phyloP scores from a whole-genome alignment of 2,113 vertebrate genomes.

The Hucho hucho region DNA sequence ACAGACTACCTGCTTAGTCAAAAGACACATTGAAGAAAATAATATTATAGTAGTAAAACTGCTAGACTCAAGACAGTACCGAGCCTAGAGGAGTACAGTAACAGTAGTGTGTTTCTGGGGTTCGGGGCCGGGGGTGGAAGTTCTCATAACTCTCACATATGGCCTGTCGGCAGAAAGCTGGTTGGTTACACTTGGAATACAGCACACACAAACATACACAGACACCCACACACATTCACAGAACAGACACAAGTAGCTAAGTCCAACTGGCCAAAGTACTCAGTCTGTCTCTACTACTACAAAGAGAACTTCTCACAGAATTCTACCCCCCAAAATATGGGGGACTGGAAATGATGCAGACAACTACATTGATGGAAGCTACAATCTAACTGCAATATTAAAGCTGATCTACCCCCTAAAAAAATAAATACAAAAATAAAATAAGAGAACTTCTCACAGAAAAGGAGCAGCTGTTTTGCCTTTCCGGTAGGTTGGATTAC shows the following conservation, averaged over 20 bases:
- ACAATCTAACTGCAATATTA: too few species aligned
- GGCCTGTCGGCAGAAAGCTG: slow-evolving; percentile 44
- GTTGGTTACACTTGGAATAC: slow-evolving; percentile 36
- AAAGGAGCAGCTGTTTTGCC: slow-evolving; percentile 1
- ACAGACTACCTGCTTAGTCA: too few species aligned
- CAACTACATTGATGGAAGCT: too few species aligned
- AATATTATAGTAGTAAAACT: not conserved
- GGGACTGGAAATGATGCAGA: too few species aligned
- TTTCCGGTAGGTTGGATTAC: slow-evolving; percentile 22
- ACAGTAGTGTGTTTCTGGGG: not conserved
- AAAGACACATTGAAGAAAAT: not conserved
- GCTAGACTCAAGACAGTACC: too few species aligned
- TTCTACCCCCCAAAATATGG: too few species aligned
- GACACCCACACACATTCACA: slow-evolving; percentile 21
- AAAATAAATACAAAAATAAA: too few species aligned
- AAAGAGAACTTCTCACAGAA: slow-evolving; percentile 14
- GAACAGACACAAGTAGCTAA: slow-evolving; percentile 1
- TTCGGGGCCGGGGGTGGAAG: slow-evolving; percentile 31
- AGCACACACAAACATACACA: slow-evolving; percentile 8
- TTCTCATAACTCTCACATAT: slow-evolving; percentile 42
- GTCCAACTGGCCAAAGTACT: not conserved
- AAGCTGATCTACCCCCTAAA: too few species aligned
- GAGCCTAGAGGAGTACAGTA: too few species aligned
- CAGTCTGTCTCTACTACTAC: not conserved
- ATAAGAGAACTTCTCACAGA: slow-evolving; percentile 9